Evolutionary conservation across 2,888 invertebrate species (phyloP), one percentile per base, ranked within the genome.

Genomic region (Mythimna pallens): DNA sequence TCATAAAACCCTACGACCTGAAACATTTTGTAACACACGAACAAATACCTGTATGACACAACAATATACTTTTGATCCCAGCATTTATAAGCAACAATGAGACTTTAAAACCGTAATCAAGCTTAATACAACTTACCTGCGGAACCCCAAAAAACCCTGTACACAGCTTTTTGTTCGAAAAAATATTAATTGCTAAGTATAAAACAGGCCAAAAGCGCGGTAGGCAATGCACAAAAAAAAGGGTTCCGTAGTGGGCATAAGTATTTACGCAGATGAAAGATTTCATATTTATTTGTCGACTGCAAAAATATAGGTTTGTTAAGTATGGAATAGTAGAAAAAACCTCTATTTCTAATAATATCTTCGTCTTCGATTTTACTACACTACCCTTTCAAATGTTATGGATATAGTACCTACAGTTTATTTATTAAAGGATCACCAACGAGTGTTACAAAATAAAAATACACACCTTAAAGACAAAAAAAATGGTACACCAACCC

Each of bases 181-280:
- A 74, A 76, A 50, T 62, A 73, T 65, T 64, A 65, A 77, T 73
- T 64, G 70, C 61, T 70, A 25, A 3, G 43, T n/a, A 7, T 17
- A 54, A 54, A n/a, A n/a, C 6, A 5, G 17, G 50, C 8, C 5
- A 52, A 64, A 5, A n/a, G 14, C 2, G 9, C 12, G 20, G 50
- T 30, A 7, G 12, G 30, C 25, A 1, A 36, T 14, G n/a, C 4
- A 8, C 7, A 47, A 6, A 64, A 43, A 43, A 14, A 43, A 25
- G 8, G 50, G 34, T 50, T n/a, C n/a, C 34, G 50, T 52, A 64
- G 22, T 40, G 3, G 8, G 12, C n/a, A 57, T 57, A 10, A 2
- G 34, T 55, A 14, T 25, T 25, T 14, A 43, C 43, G 17, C 47
- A 20, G 17, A 47, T 5, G 14, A 47, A 20, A 17, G 17, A 7